Conservation (phyloP, 2,888 invertebrate species). For the Baccha elongata region DNA sequence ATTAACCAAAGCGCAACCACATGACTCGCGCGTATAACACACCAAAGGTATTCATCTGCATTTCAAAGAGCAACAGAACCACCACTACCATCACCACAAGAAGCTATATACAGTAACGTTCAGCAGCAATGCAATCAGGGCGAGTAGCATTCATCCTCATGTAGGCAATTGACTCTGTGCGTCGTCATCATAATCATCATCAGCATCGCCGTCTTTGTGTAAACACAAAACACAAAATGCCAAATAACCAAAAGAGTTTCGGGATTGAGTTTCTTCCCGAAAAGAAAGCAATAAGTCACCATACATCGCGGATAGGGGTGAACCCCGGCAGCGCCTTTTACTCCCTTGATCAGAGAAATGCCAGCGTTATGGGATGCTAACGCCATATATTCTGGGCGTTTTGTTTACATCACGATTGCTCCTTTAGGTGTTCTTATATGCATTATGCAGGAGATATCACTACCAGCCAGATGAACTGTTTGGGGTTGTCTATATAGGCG, state of each 20-base stretch:
- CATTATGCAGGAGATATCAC: slow-evolving; percentile 48
- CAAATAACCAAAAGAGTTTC: slow-evolving; percentile 61
- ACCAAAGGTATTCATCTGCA: slow-evolving; percentile 53
- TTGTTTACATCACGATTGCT: slow-evolving; percentile 49
- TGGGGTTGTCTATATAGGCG: slow-evolving; percentile 68
- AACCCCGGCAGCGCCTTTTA: slow-evolving; percentile 23
- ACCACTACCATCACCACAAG: slow-evolving; percentile 47
- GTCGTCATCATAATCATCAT: slow-evolving; percentile 46
- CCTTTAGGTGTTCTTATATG: slow-evolving; percentile 24
- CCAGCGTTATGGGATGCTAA: slow-evolving; percentile 64
- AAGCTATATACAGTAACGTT: slow-evolving; percentile 7
- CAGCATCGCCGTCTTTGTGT: slow-evolving; percentile 53
- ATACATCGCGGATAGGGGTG: slow-evolving; percentile 38
- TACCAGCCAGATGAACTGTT: slow-evolving; percentile 48
- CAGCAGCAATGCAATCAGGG: background rate
- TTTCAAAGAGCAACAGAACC: slow-evolving; percentile 36
- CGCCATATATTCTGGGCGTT: slow-evolving; percentile 64
- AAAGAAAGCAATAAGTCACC: slow-evolving; percentile 40
- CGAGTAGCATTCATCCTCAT: slow-evolving; percentile 15
- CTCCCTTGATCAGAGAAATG: slow-evolving; percentile 29
- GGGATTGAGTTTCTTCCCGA: slow-evolving; percentile 66
- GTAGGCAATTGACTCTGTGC: slow-evolving; percentile 54
- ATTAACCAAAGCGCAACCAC: slow-evolving; percentile 73
- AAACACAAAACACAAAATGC: slow-evolving; percentile 67
- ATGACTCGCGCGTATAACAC: slow-evolving; percentile 45